A percentile compares a stretch with the other conserved stretches of the same genome.
These are phyloP conservation scores for Drosophila pseudotakahashii DNA, from an alignment of 2,888 invertebrate genomes.

Conservation along the genomic window DNA sequence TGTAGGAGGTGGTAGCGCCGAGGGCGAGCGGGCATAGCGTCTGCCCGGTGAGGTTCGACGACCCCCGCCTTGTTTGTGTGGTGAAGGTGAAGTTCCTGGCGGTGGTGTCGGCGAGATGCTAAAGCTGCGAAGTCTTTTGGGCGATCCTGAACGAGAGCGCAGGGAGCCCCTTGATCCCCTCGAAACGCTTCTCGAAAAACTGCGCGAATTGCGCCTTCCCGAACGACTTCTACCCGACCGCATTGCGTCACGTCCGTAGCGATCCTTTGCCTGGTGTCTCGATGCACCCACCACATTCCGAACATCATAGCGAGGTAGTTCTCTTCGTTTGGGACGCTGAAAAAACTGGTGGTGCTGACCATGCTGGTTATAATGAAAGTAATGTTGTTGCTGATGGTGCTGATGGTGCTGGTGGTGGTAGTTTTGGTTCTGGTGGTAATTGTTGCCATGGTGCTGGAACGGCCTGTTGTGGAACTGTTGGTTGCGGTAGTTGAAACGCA, in stretches of 20 bases:
- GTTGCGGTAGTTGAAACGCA: slow-evolving; percentile 60
- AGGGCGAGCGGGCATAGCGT: slow-evolving; percentile 69
- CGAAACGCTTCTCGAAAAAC: slow-evolving; percentile 67
- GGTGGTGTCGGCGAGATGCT: slow-evolving; percentile 82
- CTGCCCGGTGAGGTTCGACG: slow-evolving; percentile 18
- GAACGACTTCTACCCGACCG: slow-evolving; percentile 83
- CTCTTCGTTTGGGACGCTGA: slow-evolving; percentile 87
- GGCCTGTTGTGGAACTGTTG: slow-evolving; percentile 50
- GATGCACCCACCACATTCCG: slow-evolving; percentile 88
- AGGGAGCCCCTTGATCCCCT: slow-evolving; percentile 69
- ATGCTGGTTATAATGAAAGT: slow-evolving; percentile 35
- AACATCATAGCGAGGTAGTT: slow-evolving; percentile 93
- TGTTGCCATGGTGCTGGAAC: slow-evolving; percentile 34
- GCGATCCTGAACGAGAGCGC: slow-evolving; percentile 77
- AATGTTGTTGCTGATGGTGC: slow-evolving; percentile 43
- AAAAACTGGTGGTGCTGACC: slow-evolving; percentile 43
- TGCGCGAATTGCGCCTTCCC: slow-evolving; percentile 55
- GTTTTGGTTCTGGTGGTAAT: slow-evolving; percentile 36
- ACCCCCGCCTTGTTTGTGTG: slow-evolving; percentile 41
- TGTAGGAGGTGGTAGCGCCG: slow-evolving; percentile 42
- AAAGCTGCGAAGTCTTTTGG: slow-evolving; percentile 76
- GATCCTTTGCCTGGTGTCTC: slow-evolving; percentile 88
- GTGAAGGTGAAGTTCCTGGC: slow-evolving; percentile 37
- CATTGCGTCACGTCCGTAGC: slow-evolving; percentile 91
- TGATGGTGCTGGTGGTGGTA: slow-evolving; percentile 41